These are phyloP conservation scores for Elephas maximus DNA, from an alignment of 2,113 vertebrate genomes.

Conservation along the genomic window DNA sequence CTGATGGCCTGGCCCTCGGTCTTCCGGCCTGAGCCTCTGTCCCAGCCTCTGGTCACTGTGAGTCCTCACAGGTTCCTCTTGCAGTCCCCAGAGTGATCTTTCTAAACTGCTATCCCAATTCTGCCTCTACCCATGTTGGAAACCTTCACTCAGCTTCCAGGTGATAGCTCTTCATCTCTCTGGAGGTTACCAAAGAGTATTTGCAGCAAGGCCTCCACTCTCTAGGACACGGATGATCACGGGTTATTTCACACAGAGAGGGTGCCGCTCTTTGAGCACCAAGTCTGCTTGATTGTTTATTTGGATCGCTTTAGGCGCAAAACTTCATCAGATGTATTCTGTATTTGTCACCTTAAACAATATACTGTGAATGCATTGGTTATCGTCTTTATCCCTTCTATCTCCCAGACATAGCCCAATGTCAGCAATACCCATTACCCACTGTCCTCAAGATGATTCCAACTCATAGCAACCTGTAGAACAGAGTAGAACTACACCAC, in stretches of 20 bases:
- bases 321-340: neutral
- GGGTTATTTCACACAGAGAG: neutral
- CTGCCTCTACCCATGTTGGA: neutral
- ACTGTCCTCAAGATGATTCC: too few relatives aligned
- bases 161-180: neutral
- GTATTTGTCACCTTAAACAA: neutral
- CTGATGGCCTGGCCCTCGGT: neutral
- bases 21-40: neutral
- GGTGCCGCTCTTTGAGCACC: neutral
- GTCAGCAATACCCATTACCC: neutral
- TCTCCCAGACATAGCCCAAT: neutral
- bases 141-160: neutral
- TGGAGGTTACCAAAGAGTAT: neutral
- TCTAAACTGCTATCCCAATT: neutral
- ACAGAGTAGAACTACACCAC: too few relatives aligned
- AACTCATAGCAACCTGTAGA: too few relatives aligned
- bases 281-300: neutral
- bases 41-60: neutral
- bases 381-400: neutral
- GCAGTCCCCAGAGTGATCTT: neutral
- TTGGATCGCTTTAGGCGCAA: neutral
- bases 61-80: neutral
- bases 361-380: neutral
- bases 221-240: neutral
- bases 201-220: neutral